Base-by-base conservation (phyloP, 2,888 invertebrate genomes). In the Drosophila ustulata region DNA sequence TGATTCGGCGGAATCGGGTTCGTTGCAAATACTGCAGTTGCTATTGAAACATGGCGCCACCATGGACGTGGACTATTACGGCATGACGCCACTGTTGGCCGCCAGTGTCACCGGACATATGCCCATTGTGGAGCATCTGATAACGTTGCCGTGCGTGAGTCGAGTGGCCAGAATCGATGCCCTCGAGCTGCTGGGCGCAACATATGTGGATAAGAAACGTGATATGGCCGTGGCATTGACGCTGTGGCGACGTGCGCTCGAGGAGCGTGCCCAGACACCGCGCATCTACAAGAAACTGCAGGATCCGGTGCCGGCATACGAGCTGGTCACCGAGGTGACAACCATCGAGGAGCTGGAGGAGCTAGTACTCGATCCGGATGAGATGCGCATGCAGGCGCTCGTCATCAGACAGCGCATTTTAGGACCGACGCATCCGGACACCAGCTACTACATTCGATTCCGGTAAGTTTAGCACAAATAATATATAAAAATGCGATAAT, bases 1-100 rank as follows among this genome's bases (percentile, higher is more conserved):
- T 93, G 99, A 99, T 91, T 98, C 98, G 91, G 98, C 98, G 0
- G 99, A 99, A 92, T 97, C 98, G 59, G 99, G 99, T 4, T 98
- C 97, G 41, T 93, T 98, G 75, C 97, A 97, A 88, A 98, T 99
- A 90, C 94, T 98, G 88, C 97, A 97, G 93, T 94, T 98, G 92
- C 94, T 99, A 71, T 93, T 99, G 37, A 95, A 95, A 45, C 95
- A 97, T 91, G 97, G 97, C 50, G 99, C 98, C 11, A 95, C 95
- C 46, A 98, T 99, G 96, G 97, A 97, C 90, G 97, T 97, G 30
- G 98, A 99, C 93, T 97, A 97, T 18, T 98, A 98, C 92, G 98
- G 96, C 94, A 98, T 99, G 97, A 98, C 98, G 45, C 99, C 99
- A 25, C 93, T 99, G 67, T 93, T 99, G 90, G 97, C 98, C 64